A percentile compares a stretch with the other conserved stretches of the same genome.
Evolutionary conservation across 2,797 vertebrate species (phyloP).

Genomic region (Oreochromis mossambicus): DNA sequence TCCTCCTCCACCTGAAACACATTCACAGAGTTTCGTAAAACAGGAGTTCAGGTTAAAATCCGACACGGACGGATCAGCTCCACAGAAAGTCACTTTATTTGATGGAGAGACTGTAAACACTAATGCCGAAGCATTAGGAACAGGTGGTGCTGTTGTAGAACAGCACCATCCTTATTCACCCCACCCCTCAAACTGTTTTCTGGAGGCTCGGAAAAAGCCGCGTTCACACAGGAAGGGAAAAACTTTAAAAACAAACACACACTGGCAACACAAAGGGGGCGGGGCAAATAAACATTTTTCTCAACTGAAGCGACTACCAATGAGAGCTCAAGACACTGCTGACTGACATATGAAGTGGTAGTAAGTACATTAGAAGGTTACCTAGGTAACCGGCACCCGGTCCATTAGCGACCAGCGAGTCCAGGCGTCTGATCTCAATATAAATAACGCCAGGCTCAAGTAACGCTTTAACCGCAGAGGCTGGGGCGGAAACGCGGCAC

Average conservation of each 20-base stretch:
- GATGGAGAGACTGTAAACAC: not conserved
- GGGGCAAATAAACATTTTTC: not conserved
- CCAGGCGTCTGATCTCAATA: not conserved
- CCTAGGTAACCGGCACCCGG: not conserved
- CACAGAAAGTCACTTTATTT: not conserved
- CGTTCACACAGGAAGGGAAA: not conserved
- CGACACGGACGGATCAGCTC: not conserved
- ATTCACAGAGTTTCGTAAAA: fast-evolving
- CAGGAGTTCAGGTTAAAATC: not conserved
- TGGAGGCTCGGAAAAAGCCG: not conserved
- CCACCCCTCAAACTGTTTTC: not conserved
- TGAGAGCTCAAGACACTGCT: not conserved
- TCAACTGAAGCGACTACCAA: not conserved
- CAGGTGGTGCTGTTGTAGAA: not conserved
- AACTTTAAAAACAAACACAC: not conserved
- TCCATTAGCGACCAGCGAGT: not conserved
- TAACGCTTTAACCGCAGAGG: not conserved
- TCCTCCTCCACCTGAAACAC: slow-evolving; percentile 92
- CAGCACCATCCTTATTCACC: not conserved
- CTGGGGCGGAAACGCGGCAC: not conserved
- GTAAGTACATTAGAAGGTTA: not conserved
- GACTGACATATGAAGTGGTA: not conserved
- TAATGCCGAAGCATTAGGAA: not conserved
- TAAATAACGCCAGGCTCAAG: not conserved
- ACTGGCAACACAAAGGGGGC: not conserved